These are phyloP conservation scores for Drosophila meridiana DNA, from an alignment of 2,888 invertebrate genomes.

Conservation along the genomic window DNA sequence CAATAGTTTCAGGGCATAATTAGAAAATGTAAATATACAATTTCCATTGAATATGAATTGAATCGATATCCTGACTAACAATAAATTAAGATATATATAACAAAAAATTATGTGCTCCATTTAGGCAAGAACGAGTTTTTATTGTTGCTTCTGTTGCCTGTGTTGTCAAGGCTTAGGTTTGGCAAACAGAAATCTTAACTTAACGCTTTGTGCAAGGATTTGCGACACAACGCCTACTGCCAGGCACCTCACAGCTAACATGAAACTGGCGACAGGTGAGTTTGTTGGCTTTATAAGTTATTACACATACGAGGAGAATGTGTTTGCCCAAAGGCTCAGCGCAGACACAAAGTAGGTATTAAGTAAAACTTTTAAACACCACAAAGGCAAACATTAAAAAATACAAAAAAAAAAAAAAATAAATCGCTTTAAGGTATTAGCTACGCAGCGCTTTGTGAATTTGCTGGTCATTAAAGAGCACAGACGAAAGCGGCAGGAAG, in stretches of 20 bases:
- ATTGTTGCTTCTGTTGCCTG: constrained; percentile 21
- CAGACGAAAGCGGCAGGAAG: constrained; percentile 2
- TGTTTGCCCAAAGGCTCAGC: constrained; percentile 45
- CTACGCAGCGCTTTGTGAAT: constrained; percentile 34
- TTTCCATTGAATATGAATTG: background rate
- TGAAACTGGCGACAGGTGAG: constrained; percentile 34
- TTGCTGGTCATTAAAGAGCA: constrained; percentile 30
- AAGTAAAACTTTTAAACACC: constrained; percentile 51
- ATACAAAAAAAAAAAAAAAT: background rate
- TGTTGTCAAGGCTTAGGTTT: constrained; percentile 56
- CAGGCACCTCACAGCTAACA: constrained; percentile 39
- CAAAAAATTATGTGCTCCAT: background rate
- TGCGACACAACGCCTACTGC: constrained; percentile 43
- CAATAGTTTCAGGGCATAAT: background rate
- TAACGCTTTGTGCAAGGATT: constrained; percentile 72
- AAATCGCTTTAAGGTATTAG: constrained; percentile 57
- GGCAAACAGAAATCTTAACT: constrained; percentile 55
- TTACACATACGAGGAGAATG: constrained; percentile 42
- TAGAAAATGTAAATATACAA: background rate
- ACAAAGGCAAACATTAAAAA: constrained; percentile 38
- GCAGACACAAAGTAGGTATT: constrained; percentile 31
- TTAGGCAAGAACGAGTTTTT: constrained; percentile 24
- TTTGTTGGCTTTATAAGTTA: constrained; percentile 76
- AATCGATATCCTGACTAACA: background rate
- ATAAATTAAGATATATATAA: too few relatives aligned